Evolutionary conservation across 2,797 vertebrate species (phyloP).

Genomic region (Hippocampus kuda): DNA sequence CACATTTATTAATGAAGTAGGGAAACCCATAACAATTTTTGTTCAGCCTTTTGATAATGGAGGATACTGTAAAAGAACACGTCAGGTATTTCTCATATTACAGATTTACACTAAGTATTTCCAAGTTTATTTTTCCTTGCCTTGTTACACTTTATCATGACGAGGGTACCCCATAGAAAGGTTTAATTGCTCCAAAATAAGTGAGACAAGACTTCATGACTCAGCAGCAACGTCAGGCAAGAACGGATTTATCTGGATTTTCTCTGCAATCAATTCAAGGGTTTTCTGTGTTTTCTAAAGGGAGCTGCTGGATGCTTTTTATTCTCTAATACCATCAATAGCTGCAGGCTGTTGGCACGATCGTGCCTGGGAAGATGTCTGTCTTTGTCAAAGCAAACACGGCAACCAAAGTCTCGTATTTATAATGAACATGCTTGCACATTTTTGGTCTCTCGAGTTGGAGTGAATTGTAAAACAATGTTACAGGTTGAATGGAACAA

Average conservation of each 20-base stretch:
- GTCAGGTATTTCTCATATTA: too few relatives aligned
- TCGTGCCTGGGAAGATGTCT: constrained; percentile 23
- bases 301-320: constrained; percentile 13
- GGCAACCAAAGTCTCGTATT: constrained; percentile 2
- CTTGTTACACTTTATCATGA: constrained; percentile 1
- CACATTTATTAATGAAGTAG: too few relatives aligned
- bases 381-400: constrained; percentile 21
- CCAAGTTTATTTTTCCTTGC: too few relatives aligned
- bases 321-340: constrained; percentile 16
- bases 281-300: constrained; percentile 20
- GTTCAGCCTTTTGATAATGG: too few relatives aligned
- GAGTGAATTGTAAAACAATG: background rate
- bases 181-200: constrained; percentile 49
- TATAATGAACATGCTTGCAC: constrained; percentile 5
- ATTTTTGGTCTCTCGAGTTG: background rate
- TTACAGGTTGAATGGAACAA: background rate
- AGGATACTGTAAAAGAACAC: too few relatives aligned
- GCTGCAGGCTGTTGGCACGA: constrained; percentile 22
- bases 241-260: constrained; percentile 17
- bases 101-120: too few relatives aligned
- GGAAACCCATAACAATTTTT: too few relatives aligned
- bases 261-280: constrained; percentile 36
- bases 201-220: constrained; percentile 35
- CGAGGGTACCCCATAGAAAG: constrained; percentile 32
- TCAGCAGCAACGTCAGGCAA: constrained; percentile 37